Percentiles rank a stretch among this genome's conserved stretches.
Conservation (phyloP, 2,888 invertebrate species). For the Shargacucullia verbasci region DNA sequence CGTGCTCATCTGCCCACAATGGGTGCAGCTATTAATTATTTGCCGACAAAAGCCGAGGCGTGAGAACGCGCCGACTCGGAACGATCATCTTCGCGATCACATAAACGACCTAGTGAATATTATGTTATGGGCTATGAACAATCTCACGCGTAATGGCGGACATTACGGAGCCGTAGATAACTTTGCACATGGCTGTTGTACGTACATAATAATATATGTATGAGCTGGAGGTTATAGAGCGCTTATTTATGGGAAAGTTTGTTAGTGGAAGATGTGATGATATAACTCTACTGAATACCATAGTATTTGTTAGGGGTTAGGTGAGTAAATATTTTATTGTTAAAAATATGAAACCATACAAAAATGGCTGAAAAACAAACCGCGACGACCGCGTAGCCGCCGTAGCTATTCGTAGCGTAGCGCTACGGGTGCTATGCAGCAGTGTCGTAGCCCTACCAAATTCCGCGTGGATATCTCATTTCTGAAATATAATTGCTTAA, state of each 20-base stretch:
- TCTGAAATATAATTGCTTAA: too few relatives aligned
- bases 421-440: too few relatives aligned
- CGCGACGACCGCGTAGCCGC: too few relatives aligned
- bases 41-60: constrained; percentile 72
- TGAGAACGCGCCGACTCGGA: constrained; percentile 67
- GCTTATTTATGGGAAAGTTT: constrained; percentile 28
- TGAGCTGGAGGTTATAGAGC: constrained; percentile 15
- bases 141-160: constrained; percentile 51
- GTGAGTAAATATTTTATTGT: neutral
- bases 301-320: neutral
- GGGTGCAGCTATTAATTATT: constrained; percentile 78
- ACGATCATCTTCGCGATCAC: constrained; percentile 60
- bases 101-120: constrained; percentile 58
- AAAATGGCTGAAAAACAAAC: too few relatives aligned
- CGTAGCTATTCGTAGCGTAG: too few relatives aligned
- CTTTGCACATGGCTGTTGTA: constrained; percentile 26
- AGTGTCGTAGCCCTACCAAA: too few relatives aligned
- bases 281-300: neutral
- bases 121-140: constrained; percentile 60
- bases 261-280: neutral
- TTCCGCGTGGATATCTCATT: too few relatives aligned
- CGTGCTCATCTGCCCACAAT: constrained; percentile 68
- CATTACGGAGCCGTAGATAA: constrained; percentile 48
- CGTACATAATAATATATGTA: constrained; percentile 1
- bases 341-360: too few relatives aligned